Evolutionary conservation across 1,140 invertebrate species (phyloP).

Genomic region (Papilio glaucus): DNA sequence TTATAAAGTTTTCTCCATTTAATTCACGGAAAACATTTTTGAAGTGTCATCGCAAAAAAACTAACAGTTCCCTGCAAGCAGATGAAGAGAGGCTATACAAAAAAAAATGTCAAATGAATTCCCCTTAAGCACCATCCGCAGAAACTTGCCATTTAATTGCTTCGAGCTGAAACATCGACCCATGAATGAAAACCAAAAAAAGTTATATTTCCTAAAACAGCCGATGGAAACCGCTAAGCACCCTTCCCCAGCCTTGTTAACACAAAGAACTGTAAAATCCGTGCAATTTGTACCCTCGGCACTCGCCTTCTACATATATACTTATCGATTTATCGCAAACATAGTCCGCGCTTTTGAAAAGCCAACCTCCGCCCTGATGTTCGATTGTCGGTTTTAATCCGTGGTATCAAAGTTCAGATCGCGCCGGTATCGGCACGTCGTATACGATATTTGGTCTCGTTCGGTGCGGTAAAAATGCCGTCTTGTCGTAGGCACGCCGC

Average conservation of each 20-base stretch:
- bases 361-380: conserved; percentile 45
- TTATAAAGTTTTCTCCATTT: conserved; percentile 7
- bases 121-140: conserved; percentile 30
- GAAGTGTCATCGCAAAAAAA: conserved; percentile 33
- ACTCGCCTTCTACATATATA: conserved; percentile 71
- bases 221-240: conserved; percentile 66
- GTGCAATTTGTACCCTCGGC: conserved; percentile 78
- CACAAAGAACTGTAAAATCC: conserved; percentile 80
- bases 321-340: conserved; percentile 81
- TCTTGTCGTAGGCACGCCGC: conserved; percentile 77
- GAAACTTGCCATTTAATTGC: conserved; percentile 37
- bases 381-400: conserved; percentile 45
- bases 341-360: conserved; percentile 71
- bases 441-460: conserved; percentile 64
- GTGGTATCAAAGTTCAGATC: conserved; percentile 49
- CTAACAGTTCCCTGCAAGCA: conserved; percentile 11
- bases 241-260: conserved; percentile 56
- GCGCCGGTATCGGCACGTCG: conserved; percentile 43
- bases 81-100: background rate
- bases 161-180: conserved; percentile 29
- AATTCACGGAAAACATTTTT: conserved; percentile 3
- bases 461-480: conserved; percentile 76
- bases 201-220: conserved; percentile 73
- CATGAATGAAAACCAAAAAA: conserved; percentile 59
- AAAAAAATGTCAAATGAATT: conserved; percentile 35